Conservation (phyloP, 2,797 vertebrate species). For the Peromyscus eremicus region DNA sequence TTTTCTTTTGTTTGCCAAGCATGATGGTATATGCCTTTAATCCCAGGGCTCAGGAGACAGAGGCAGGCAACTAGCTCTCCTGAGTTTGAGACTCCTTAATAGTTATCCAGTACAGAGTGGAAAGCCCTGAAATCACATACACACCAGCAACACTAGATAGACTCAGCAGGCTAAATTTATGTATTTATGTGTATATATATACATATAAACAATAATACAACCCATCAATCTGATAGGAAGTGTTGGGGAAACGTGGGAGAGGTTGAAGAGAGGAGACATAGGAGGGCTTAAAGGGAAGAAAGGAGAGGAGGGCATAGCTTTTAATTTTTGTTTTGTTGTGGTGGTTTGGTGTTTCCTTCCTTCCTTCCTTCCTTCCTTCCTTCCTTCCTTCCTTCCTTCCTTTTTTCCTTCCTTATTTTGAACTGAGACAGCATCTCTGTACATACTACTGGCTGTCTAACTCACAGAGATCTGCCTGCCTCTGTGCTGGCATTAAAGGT, state of each 20-base stretch:
- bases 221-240: neutral
- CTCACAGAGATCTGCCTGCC: neutral
- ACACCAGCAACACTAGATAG: neutral
- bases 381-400: too few relatives aligned
- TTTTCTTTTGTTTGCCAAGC: neutral
- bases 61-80: neutral
- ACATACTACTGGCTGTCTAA: neutral
- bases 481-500: neutral
- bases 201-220: neutral
- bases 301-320: neutral
- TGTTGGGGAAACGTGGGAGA: neutral
- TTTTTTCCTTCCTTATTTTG: too few relatives aligned
- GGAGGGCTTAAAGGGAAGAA: neutral
- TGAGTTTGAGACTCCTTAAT: neutral
- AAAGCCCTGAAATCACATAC: neutral
- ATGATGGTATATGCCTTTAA: neutral
- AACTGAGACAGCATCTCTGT: neutral
- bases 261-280: neutral
- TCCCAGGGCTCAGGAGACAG: neutral
- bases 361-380: too few relatives aligned
- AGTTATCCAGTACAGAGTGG: neutral
- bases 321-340: neutral
- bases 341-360: too few relatives aligned
- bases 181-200: neutral
- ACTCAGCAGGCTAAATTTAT: neutral